Evolutionary conservation across 2,797 vertebrate species (phyloP).

Genomic region (Todus mexicanus): DNA sequence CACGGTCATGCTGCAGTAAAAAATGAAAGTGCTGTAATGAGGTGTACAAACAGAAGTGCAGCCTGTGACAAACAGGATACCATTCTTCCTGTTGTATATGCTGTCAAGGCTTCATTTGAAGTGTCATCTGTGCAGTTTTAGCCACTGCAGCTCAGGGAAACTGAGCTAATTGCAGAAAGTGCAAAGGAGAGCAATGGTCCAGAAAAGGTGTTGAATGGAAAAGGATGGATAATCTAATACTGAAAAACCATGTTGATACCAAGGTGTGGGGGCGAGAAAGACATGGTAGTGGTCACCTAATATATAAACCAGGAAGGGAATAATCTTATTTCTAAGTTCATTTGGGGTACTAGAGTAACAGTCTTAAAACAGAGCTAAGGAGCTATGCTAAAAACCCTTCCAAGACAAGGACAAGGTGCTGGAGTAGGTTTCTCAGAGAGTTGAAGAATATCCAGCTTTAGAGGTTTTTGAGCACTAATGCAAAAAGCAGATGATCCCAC

Average conservation of each 20-base stretch:
- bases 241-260: not conserved
- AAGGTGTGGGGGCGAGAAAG: not conserved
- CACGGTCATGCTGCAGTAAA: not conserved
- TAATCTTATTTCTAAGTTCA: not conserved
- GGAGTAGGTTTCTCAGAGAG: not conserved
- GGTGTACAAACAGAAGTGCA: slow-evolving; percentile 12
- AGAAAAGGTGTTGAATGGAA: not conserved
- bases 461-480: not conserved
- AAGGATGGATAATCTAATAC: not conserved
- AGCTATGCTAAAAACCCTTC: not conserved
- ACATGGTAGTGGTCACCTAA: not conserved
- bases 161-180: not conserved
- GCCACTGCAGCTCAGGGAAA: not conserved
- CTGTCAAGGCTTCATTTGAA: not conserved
- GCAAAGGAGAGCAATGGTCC: not conserved
- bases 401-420: not conserved
- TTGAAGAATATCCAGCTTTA: not conserved
- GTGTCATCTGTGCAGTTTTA: not conserved
- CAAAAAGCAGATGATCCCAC: not conserved
- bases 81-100: not conserved
- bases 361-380: not conserved
- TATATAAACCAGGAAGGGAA: not conserved
- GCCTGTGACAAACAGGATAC: slow-evolving; percentile 36
- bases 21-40: slow-evolving; percentile 26
- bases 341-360: not conserved